Conservation (phyloP, 2,888 invertebrate genomes). For the Hipparchia sbordonii region DNA sequence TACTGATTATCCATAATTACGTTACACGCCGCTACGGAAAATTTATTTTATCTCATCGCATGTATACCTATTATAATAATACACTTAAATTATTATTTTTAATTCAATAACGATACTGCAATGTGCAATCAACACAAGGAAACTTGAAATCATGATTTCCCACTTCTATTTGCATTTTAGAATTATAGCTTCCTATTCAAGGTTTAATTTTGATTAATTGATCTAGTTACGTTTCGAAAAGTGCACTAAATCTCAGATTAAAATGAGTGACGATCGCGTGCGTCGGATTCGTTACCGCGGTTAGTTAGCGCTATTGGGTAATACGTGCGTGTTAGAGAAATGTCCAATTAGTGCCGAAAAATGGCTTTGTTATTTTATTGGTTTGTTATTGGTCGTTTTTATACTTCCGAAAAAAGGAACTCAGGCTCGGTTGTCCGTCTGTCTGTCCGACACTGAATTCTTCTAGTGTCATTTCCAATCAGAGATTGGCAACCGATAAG, state of each 20-base stretch:
- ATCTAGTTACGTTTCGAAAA: constrained; percentile 1
- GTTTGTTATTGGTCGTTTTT: not conserved
- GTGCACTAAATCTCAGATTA: constrained; percentile 20
- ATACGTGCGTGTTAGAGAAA: constrained; percentile 21
- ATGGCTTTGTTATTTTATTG: not conserved
- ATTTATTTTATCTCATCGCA: too few species aligned
- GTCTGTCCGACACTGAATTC: too few species aligned
- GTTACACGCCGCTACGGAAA: too few species aligned
- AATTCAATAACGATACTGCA: not conserved
- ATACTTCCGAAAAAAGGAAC: too few species aligned
- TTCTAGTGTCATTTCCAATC: too few species aligned
- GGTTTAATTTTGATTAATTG: not conserved
- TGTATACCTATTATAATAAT: too few species aligned
- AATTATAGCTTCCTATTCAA: constrained; percentile 12
- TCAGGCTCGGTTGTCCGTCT: too few species aligned
- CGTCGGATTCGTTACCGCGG: constrained; percentile 20
- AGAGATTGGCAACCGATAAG: too few species aligned
- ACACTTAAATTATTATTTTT: not conserved
- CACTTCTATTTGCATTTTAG: not conserved
- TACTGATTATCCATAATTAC: too few species aligned
- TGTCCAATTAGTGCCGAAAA: constrained; percentile 16
- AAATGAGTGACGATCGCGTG: constrained; percentile 26
- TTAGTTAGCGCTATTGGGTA: constrained; percentile 26
- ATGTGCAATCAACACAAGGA: not conserved
- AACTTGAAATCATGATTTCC: constrained; percentile 8